These are phyloP conservation scores for Papilio gigon DNA, from an alignment of 2,888 invertebrate genomes.

Conservation along the genomic window DNA sequence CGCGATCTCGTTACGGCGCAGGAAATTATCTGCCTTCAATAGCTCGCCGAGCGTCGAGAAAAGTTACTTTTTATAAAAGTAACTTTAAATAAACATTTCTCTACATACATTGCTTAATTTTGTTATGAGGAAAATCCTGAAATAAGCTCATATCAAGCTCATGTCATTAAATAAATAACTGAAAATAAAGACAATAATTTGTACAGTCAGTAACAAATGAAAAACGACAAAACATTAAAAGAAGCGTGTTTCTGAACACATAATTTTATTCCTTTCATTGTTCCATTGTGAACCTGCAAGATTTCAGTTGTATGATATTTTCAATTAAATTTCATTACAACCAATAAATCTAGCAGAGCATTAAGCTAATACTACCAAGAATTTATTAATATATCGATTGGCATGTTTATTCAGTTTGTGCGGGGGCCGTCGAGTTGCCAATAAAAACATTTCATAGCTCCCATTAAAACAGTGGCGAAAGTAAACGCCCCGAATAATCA, in stretches of 20 bases:
- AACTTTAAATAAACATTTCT: constrained; percentile 7
- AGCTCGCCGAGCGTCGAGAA: constrained; percentile 22
- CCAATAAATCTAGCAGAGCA: not conserved
- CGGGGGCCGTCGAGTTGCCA: constrained; percentile 67
- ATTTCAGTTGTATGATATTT: not conserved
- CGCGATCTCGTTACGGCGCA: constrained; percentile 48
- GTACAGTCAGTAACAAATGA: not conserved
- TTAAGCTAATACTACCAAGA: constrained; percentile 39
- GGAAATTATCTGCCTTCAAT: constrained; percentile 47
- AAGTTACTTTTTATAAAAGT: constrained; percentile 10
- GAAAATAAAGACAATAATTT: not conserved
- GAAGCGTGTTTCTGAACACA: too few relatives aligned
- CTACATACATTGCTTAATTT: not conserved
- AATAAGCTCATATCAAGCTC: not conserved
- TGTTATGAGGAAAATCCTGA: not conserved
- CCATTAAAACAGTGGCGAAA: constrained; percentile 81
- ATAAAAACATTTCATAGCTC: constrained; percentile 80
- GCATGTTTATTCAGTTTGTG: constrained; percentile 63
- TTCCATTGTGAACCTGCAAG: not conserved
- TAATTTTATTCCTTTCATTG: too few relatives aligned
- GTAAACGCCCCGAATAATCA: constrained; percentile 76
- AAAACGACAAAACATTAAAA: too few relatives aligned
- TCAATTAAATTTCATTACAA: not conserved
- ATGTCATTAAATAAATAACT: not conserved
- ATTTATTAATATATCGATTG: constrained; percentile 62